Base-by-base conservation (phyloP, 2,797 vertebrate species). In the Calcarius lapponicus region DNA sequence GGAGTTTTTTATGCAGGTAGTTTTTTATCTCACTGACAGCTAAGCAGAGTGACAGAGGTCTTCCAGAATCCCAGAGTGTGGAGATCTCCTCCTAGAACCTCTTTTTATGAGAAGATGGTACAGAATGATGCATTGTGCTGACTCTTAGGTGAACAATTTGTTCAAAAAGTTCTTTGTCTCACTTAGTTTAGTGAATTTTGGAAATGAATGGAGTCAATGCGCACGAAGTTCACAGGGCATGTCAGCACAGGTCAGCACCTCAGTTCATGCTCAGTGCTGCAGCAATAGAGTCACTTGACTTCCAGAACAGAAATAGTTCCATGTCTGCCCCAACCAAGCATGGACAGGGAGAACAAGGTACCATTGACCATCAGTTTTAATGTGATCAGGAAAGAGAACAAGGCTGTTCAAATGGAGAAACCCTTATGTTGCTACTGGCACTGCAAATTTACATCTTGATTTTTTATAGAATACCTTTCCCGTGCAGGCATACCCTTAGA, bases 221-320 rank as follows among this genome's bases (percentile, higher is more conserved):
- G 31, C 28, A 34, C 11, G 38, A 82, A 82, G 43, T 42, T 80
- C 47, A 40, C 32, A 25, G 25, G 19, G 17, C 78, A 54, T 19
- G 25, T 66, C 54, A 78, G 31, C 54, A 67, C 36, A 90, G 74
- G 47, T 25, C 36, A 53, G 66, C 26, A 72, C 18, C 13, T 48
- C 61, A 67, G 36, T 45, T 64, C 1, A 1, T 6, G 8, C 57
- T 51, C n/a, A 31, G 34, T 11, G 25, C 48, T 57, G 43, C 56
- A 81, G 61, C 38, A 47, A 64, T 4, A 6, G 18, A 28, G 9
- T 57, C n/a, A 50, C 14, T 19, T 0, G 0, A 26, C 72, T 57
- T 72, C 7, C 34, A 85, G 51, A 88, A 38, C 2, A 73, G 43
- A 90, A 43, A 51, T 17, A 29, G 43, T 56, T 80, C 51, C 17